phyloP scores from a whole-genome alignment of 2,113 vertebrate genomes.

The Alethe diademata region DNA sequence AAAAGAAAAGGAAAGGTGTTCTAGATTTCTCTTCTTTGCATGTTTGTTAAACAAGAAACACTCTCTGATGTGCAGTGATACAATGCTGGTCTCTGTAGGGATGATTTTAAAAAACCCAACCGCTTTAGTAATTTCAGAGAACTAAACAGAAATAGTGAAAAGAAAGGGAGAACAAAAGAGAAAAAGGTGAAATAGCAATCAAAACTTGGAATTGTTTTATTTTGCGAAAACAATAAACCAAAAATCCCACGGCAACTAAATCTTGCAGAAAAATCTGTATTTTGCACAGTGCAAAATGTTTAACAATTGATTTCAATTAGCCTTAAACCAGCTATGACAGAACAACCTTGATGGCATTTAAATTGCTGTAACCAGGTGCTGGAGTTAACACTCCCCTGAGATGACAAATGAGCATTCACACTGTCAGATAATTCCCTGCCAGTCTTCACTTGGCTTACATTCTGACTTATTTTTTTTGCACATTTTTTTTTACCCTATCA shows the following conservation, averaged over 20 bases:
- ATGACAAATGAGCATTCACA: neutral
- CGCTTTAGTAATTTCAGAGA: neutral
- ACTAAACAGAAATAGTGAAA: neutral
- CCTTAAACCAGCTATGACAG: neutral
- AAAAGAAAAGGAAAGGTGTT: neutral
- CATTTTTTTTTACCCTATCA: neutral
- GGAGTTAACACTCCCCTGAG: neutral
- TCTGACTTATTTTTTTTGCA: neutral
- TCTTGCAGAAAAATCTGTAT: neutral
- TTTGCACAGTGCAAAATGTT: neutral
- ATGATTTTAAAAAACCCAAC: neutral
- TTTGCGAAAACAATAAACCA: neutral
- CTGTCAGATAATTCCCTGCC: neutral
- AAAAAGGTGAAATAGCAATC: neutral
- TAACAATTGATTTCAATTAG: conserved; percentile 17
- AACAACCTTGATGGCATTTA: conserved; percentile 4
- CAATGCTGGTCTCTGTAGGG: neutral
- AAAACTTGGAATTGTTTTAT: neutral
- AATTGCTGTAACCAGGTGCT: neutral
- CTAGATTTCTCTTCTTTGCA: neutral
- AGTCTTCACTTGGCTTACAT: neutral
- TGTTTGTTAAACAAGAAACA: neutral
- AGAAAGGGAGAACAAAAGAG: neutral
- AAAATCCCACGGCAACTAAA: neutral
- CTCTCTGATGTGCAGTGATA: neutral